Percentiles rank a stretch among this genome's conserved stretches.
Evolutionary conservation across 2,888 invertebrate species (phyloP).

Genomic region (Caenorhabditis japonica): DNA sequence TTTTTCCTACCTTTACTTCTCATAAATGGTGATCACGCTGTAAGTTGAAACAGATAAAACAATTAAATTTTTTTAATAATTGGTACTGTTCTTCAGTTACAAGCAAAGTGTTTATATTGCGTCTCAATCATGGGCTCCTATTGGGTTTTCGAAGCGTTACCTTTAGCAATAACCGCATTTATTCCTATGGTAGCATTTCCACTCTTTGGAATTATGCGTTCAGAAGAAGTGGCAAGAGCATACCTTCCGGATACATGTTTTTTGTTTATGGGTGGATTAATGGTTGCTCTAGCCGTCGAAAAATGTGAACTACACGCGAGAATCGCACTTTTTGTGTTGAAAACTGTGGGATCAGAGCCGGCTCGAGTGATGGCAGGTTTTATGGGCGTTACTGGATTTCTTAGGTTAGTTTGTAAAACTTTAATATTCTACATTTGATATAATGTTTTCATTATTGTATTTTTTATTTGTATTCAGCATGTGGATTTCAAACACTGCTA

Average conservation of each 20-base stretch:
- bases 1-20: slow-evolving; percentile 47
- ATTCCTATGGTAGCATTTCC: slow-evolving; percentile 75
- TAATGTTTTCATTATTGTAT: neutral
- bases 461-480: slow-evolving; percentile 56
- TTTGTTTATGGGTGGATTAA: slow-evolving; percentile 76
- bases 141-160: slow-evolving; percentile 75
- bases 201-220: slow-evolving; percentile 68
- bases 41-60: slow-evolving; percentile 13
- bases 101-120: slow-evolving; percentile 68
- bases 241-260: slow-evolving; percentile 76
- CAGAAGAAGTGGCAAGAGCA: slow-evolving; percentile 69
- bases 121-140: slow-evolving; percentile 72
- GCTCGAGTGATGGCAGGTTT: slow-evolving; percentile 75
- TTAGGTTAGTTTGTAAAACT: slow-evolving; percentile 56
- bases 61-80: neutral
- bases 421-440: too few relatives aligned
- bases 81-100: slow-evolving; percentile 53
- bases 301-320: slow-evolving; percentile 74
- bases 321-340: slow-evolving; percentile 63
- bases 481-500: slow-evolving; percentile 79
- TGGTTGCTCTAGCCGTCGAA: slow-evolving; percentile 76
- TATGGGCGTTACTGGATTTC: slow-evolving; percentile 73
- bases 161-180: slow-evolving; percentile 75
- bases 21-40: slow-evolving; percentile 33
- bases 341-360: slow-evolving; percentile 71